A percentile compares a stretch with the other conserved stretches of the same genome.
Evolutionary conservation across 2,797 vertebrate species (phyloP).

Genomic region (Pangasius macronema): DNA sequence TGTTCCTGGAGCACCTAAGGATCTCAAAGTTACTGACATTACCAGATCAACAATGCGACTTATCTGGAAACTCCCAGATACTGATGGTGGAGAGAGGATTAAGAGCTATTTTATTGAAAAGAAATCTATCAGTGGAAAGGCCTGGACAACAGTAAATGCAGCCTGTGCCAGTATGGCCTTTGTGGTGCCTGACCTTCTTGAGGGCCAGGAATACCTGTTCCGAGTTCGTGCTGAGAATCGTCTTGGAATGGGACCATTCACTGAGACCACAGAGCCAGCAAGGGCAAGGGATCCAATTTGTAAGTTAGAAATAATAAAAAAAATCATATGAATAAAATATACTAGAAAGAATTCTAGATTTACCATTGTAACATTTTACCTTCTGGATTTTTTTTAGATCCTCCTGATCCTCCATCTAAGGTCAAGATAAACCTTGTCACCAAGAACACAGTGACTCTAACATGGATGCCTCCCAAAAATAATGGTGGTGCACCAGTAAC

Average conservation of each 20-base stretch:
- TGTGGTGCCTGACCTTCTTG: slow-evolving; percentile 88
- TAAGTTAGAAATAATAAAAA: slow-evolving; percentile 71
- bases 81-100: slow-evolving; percentile 96
- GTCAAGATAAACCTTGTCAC: slow-evolving; percentile 91
- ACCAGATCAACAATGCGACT: slow-evolving; percentile 90
- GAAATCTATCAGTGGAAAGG: slow-evolving; percentile 87
- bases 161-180: slow-evolving; percentile 91
- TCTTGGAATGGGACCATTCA: slow-evolving; percentile 87
- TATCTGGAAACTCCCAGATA: slow-evolving; percentile 96
- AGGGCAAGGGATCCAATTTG: slow-evolving; percentile 94
- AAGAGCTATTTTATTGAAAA: slow-evolving; percentile 97
- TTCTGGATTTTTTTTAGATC: slow-evolving; percentile 73
- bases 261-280: slow-evolving; percentile 84
- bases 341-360: background rate
- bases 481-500: slow-evolving; percentile 94
- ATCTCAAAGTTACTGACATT: slow-evolving; percentile 91
- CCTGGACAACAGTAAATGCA: slow-evolving; percentile 91
- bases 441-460: slow-evolving; percentile 87
- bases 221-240: slow-evolving; percentile 94
- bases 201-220: slow-evolving; percentile 94
- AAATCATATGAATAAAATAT: background rate
- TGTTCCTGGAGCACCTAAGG: slow-evolving; percentile 86
- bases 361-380: slow-evolving; percentile 36
- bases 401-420: slow-evolving; percentile 94
- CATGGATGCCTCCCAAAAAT: slow-evolving; percentile 94